Evolutionary conservation across 1,140 invertebrate species (phyloP).

Genomic region (Argopecten irradians): DNA sequence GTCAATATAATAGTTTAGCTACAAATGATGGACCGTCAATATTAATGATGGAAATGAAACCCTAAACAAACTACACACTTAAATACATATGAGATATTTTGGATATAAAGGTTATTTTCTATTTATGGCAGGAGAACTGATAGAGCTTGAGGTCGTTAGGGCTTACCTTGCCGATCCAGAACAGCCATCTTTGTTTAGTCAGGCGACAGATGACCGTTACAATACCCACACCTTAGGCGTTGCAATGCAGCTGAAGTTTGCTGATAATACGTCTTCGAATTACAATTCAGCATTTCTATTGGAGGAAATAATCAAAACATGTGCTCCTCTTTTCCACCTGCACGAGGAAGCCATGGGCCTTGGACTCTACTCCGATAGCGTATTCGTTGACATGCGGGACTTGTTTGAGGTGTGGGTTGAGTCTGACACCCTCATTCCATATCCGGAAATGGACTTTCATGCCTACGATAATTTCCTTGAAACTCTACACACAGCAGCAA

Average conservation of each 20-base stretch:
- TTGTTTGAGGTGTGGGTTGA: not conserved
- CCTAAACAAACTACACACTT: too few relatives aligned
- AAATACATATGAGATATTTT: too few relatives aligned
- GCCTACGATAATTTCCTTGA: not conserved
- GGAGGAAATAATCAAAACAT: conserved; percentile 51
- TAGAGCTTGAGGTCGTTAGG: conserved; percentile 40
- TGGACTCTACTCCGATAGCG: conserved; percentile 52
- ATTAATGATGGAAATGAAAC: too few relatives aligned
- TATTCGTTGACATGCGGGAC: conserved; percentile 56
- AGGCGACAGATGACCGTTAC: conserved; percentile 51
- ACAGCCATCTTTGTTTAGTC: conserved; percentile 40
- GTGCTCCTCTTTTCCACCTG: conserved; percentile 52
- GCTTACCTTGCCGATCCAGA: conserved; percentile 56
- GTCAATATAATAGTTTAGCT: too few relatives aligned
- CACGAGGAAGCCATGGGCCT: conserved; percentile 45
- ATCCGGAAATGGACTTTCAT: not conserved
- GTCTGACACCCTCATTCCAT: not conserved
- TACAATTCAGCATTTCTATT: conserved; percentile 41
- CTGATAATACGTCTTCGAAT: conserved; percentile 24
- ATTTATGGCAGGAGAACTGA: not conserved
- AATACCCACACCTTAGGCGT: conserved; percentile 51
- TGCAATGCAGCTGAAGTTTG: conserved; percentile 51
- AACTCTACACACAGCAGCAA: not conserved
- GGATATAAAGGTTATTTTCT: not conserved
- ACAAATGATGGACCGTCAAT: too few relatives aligned